Percentiles rank a stretch among this genome's conserved stretches.
These are phyloP conservation scores for Cryptomyrus ogoouensis DNA, from an alignment of 2,113 vertebrate genomes.

Conservation along the genomic window DNA sequence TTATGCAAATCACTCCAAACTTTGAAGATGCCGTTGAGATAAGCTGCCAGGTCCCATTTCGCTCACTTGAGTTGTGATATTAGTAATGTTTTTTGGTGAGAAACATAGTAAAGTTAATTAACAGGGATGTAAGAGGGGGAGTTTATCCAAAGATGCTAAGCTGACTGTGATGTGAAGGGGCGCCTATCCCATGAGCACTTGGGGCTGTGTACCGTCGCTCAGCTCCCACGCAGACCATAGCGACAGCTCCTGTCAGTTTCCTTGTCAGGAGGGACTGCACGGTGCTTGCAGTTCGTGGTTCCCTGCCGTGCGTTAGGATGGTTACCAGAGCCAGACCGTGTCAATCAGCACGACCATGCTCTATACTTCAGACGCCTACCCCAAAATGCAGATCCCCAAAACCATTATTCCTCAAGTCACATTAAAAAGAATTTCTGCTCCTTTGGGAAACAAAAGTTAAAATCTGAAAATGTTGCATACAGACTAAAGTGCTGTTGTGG, in stretches of 20 bases:
- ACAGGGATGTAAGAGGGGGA: background rate
- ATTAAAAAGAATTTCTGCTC: background rate
- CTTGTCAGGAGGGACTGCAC: background rate
- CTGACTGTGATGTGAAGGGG: background rate
- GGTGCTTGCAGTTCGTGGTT: background rate
- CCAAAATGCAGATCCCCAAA: background rate
- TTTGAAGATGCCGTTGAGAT: background rate
- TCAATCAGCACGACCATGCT: background rate
- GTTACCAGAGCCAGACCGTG: background rate
- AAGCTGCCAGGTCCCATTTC: background rate
- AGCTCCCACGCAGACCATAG: background rate
- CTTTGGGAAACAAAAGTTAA: background rate
- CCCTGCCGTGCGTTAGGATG: background rate
- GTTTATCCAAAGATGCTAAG: background rate
- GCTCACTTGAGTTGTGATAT: background rate
- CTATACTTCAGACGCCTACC: background rate
- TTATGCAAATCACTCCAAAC: slow-evolving; percentile 3
- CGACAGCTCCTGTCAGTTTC: background rate
- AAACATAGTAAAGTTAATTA: background rate
- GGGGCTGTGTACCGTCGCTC: background rate
- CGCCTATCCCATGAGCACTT: background rate
- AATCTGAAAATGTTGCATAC: background rate
- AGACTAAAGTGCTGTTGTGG: background rate
- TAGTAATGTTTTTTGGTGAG: background rate
- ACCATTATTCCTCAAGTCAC: background rate